A percentile compares a stretch with the other conserved stretches of the same genome.
These are phyloP conservation scores for Arctocebus calabarensis DNA, from an alignment of 2,797 vertebrate genomes.

Conservation along the genomic window DNA sequence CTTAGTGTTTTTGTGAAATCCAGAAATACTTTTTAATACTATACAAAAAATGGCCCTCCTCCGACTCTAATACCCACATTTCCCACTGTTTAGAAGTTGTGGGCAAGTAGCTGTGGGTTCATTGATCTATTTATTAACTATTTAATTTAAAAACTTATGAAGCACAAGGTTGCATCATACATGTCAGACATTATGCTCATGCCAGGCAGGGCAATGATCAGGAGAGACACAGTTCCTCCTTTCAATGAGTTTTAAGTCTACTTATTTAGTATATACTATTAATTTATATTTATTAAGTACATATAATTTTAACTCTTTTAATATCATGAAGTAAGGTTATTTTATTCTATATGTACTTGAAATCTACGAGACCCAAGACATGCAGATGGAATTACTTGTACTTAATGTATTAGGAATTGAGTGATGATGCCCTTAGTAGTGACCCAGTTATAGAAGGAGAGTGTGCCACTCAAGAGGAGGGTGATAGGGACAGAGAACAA, in stretches of 20 bases:
- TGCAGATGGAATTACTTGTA: not conserved
- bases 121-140: not conserved
- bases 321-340: slow-evolving; percentile 23
- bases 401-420: not conserved
- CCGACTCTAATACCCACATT: not conserved
- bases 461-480: not conserved
- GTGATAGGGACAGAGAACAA: not conserved
- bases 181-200: not conserved
- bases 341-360: slow-evolving; percentile 34
- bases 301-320: not conserved
- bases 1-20: not conserved
- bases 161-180: not conserved
- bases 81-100: not conserved
- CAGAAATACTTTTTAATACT: not conserved
- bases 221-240: not conserved
- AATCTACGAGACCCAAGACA: not conserved
- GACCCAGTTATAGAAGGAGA: not conserved
- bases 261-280: not conserved
- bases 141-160: slow-evolving; percentile 8
- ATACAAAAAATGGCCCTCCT: not conserved
- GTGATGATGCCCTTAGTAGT: not conserved
- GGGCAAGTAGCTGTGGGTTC: not conserved
- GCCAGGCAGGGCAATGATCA: not conserved
- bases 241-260: slow-evolving; percentile 20
- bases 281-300: not conserved